Evolutionary conservation across 1,140 invertebrate genomes (phyloP).

Genomic region (Ditylenchus dipsaci): DNA sequence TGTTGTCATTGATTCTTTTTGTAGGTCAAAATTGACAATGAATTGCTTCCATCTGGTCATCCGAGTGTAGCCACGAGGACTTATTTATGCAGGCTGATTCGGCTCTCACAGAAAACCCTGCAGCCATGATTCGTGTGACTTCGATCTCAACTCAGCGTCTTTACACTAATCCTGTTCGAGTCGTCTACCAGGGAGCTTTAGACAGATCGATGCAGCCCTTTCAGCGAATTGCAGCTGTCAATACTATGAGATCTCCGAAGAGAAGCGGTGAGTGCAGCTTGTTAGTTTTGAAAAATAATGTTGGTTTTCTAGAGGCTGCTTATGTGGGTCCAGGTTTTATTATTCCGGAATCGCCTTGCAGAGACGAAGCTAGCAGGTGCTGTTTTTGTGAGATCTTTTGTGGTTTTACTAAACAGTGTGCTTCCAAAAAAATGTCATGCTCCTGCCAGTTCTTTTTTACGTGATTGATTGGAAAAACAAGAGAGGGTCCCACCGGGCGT

Average conservation of each 20-base stretch:
- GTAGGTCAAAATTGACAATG: constrained; percentile 21
- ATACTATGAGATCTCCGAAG: neutral
- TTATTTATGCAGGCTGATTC: constrained; percentile 11
- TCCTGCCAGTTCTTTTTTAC: too few species aligned
- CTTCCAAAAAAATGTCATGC: too few species aligned
- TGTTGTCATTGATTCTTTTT: constrained; percentile 9
- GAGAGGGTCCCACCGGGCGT: too few species aligned
- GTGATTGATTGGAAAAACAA: too few species aligned
- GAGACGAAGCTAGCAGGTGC: neutral
- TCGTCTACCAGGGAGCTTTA: neutral
- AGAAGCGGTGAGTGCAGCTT: neutral
- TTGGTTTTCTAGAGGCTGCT: neutral
- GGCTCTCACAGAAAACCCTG: constrained; percentile 16
- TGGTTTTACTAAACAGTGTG: too few species aligned
- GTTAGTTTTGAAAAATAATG: neutral
- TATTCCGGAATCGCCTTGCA: neutral
- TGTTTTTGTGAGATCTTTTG: too few species aligned
- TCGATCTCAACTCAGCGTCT: neutral
- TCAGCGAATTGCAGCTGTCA: neutral
- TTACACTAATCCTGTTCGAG: constrained; percentile 1
- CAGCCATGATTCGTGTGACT: constrained; percentile 19
- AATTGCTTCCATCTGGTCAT: constrained; percentile 2
- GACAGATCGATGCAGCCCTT: constrained; percentile 1
- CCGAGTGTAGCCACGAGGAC: constrained; percentile 2
- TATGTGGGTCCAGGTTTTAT: constrained; percentile 3